Percentiles rank a stretch among this genome's conserved stretches.
Conservation (phyloP, 2,888 invertebrate species). For the Hyposoter dolosus region DNA sequence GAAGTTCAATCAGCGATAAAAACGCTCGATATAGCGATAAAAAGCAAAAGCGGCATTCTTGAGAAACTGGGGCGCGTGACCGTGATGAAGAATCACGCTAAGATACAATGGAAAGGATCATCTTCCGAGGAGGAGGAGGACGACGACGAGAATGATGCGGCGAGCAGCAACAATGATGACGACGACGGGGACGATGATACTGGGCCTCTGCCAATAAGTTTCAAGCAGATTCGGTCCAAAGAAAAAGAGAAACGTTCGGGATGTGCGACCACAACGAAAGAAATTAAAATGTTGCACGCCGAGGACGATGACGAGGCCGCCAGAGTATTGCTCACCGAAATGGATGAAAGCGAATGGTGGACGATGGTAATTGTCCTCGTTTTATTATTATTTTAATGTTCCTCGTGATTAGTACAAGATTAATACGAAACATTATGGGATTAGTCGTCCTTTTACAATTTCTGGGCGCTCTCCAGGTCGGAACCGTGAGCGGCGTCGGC, state of each 20-base stretch:
- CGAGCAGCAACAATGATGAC: slow-evolving; percentile 56
- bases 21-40: slow-evolving; percentile 75
- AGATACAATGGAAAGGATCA: slow-evolving; percentile 74
- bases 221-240: slow-evolving; percentile 73
- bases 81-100: slow-evolving; percentile 73
- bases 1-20: slow-evolving; percentile 70
- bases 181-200: slow-evolving; percentile 57
- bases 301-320: slow-evolving; percentile 74
- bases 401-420: not conserved
- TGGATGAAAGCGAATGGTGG: slow-evolving; percentile 82
- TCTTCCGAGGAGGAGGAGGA: slow-evolving; percentile 60
- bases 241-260: slow-evolving; percentile 73
- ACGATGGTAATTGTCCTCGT: slow-evolving; percentile 77
- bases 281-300: slow-evolving; percentile 73
- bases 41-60: slow-evolving; percentile 70
- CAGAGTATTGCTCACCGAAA: slow-evolving; percentile 76
- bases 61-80: slow-evolving; percentile 74
- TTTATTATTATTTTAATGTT: not conserved
- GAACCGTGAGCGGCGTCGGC: slow-evolving; percentile 81
- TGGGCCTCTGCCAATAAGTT: slow-evolving; percentile 71
- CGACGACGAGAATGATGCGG: slow-evolving; percentile 61
- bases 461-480: slow-evolving; percentile 74
- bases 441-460: slow-evolving; percentile 52
- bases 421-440: not conserved
- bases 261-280: slow-evolving; percentile 76